Conservation (phyloP, 2,797 vertebrate species). For the Miichthys miiuy region DNA sequence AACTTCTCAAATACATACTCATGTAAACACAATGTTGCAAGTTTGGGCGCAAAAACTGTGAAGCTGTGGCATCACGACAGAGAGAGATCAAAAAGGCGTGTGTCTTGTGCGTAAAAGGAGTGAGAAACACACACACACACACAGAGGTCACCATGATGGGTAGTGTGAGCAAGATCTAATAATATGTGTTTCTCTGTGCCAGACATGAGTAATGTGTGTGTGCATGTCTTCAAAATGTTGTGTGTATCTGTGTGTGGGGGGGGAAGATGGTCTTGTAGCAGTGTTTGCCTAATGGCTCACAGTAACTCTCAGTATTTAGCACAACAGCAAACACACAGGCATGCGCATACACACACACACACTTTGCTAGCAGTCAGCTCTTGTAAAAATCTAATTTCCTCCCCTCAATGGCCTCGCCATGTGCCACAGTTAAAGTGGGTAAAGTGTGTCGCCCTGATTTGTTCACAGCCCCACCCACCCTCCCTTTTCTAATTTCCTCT, state of each 20-base stretch:
- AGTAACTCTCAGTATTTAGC: constrained; percentile 68
- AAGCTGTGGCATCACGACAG: constrained; percentile 55
- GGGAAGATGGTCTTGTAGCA: constrained; percentile 32
- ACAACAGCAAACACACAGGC: constrained; percentile 22
- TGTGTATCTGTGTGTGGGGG: constrained; percentile 1
- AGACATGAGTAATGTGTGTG: constrained; percentile 62
- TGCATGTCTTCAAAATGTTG: constrained; percentile 39
- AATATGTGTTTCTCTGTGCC: constrained; percentile 38
- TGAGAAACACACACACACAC: not conserved
- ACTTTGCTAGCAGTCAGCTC: constrained; percentile 49
- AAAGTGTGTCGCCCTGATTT: constrained; percentile 66
- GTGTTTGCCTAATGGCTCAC: constrained; percentile 71
- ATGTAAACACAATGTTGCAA: constrained; percentile 70
- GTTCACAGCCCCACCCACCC: constrained; percentile 52
- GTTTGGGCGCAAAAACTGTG: constrained; percentile 48
- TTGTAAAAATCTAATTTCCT: constrained; percentile 80
- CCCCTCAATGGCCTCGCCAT: constrained; percentile 60
- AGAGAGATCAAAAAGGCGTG: constrained; percentile 40
- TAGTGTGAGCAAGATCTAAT: constrained; percentile 51
- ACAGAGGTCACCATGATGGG: constrained; percentile 15
- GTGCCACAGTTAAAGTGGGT: constrained; percentile 67
- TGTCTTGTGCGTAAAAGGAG: constrained; percentile 7
- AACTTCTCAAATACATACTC: constrained; percentile 66
- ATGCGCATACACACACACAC: constrained; percentile 11
- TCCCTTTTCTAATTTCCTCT: constrained; percentile 63